phyloP scores from a whole-genome alignment of 2,797 vertebrate species.

The Brachymystax lenok region DNA sequence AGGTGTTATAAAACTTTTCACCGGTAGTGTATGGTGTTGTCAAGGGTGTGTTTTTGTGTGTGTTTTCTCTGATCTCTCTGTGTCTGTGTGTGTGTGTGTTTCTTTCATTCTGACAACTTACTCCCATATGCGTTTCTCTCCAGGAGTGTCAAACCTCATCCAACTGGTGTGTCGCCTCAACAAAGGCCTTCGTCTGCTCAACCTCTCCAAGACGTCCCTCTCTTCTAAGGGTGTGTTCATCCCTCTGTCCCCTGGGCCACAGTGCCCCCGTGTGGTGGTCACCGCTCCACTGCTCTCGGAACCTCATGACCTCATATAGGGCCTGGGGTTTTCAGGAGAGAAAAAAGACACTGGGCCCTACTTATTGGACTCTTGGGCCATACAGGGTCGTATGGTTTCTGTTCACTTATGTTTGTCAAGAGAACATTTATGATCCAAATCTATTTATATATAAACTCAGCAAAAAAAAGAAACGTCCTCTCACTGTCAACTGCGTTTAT shows the following conservation, averaged over 20 bases:
- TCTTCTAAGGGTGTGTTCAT: constrained; percentile 83
- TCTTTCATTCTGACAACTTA: background rate
- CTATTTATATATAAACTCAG: too few relatives aligned
- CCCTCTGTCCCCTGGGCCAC: constrained; percentile 26
- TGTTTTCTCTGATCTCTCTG: background rate
- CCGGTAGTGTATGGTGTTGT: background rate
- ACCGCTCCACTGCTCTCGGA: background rate
- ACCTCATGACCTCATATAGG: background rate
- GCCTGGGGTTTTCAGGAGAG: background rate
- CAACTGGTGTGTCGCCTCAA: constrained; percentile 90
- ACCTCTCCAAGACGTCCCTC: constrained; percentile 88
- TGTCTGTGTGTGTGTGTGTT: constrained; percentile 13
- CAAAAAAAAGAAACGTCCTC: too few relatives aligned
- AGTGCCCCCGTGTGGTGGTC: constrained; percentile 46
- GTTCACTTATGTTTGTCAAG: too few relatives aligned
- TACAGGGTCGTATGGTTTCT: background rate
- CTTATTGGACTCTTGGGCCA: background rate
- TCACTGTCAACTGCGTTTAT: too few relatives aligned
- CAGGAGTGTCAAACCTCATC: constrained; percentile 88
- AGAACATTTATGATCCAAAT: too few relatives aligned
- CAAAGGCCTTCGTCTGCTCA: constrained; percentile 87
- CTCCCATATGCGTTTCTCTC: constrained; percentile 26
- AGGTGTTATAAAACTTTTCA: too few relatives aligned
- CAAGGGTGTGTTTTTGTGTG: constrained; percentile 1
- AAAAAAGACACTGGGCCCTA: background rate